Evolutionary conservation across 2,797 vertebrate species (phyloP).

Genomic region (Gorsachius magnificus): DNA sequence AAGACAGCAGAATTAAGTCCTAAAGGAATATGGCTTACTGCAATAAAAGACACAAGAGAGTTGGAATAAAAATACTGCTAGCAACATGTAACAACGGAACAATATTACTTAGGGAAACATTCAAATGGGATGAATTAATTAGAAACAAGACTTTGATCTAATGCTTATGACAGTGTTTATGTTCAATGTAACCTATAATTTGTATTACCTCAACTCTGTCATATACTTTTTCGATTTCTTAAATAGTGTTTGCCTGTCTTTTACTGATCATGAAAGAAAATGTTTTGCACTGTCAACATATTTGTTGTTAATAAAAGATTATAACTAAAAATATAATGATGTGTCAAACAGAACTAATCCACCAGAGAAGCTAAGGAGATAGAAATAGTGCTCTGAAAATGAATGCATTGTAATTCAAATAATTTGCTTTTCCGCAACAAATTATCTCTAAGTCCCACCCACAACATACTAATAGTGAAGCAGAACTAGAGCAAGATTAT

Average conservation of each 20-base stretch:
- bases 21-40: slow-evolving; percentile 39
- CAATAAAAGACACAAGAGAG: slow-evolving; percentile 13
- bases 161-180: slow-evolving; percentile 46
- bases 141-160: slow-evolving; percentile 52
- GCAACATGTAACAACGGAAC: neutral
- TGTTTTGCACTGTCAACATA: slow-evolving; percentile 55
- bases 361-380: slow-evolving; percentile 50
- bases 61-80: slow-evolving; percentile 13
- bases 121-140: slow-evolving; percentile 57
- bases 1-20: slow-evolving; percentile 35
- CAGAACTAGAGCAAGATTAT: neutral
- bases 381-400: slow-evolving; percentile 12
- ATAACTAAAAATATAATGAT: slow-evolving; percentile 64
- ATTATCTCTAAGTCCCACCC: neutral
- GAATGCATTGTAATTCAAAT: slow-evolving; percentile 43
- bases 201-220: slow-evolving; percentile 44
- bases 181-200: slow-evolving; percentile 45
- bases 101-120: slow-evolving; percentile 30
- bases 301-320: slow-evolving; percentile 63
- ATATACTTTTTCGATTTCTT: slow-evolving; percentile 8
- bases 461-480: neutral
- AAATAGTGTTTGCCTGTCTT: neutral
- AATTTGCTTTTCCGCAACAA: neutral
- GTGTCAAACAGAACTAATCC: slow-evolving; percentile 50
- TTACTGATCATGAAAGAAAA: slow-evolving; percentile 13